Conservation (phyloP, 2,113 vertebrate species). For the Menidia beryllina region DNA sequence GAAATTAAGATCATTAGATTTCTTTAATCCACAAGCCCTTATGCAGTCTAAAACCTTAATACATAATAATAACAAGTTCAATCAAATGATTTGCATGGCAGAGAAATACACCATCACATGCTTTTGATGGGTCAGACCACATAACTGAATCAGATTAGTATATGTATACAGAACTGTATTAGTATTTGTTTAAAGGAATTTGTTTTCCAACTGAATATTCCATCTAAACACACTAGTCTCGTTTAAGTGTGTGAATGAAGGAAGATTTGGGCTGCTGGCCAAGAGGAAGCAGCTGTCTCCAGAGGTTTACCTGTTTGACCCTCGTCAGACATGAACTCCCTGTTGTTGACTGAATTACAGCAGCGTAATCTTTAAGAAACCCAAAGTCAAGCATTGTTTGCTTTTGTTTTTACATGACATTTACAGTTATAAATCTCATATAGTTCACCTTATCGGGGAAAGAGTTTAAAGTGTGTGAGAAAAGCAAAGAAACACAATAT, state of each 20-base stretch:
- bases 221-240: too few species aligned
- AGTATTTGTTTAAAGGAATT: too few species aligned
- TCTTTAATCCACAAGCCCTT: too few species aligned
- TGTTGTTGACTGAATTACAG: conserved; percentile 40
- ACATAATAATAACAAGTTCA: not conserved
- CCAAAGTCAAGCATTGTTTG: too few species aligned
- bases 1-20: too few species aligned
- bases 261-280: too few species aligned
- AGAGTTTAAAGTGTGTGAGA: too few species aligned
- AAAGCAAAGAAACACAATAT: not conserved
- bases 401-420: not conserved
- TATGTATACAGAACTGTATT: too few species aligned
- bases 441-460: too few species aligned
- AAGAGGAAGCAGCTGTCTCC: conserved; percentile 67
- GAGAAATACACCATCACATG: not conserved
- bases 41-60: not conserved
- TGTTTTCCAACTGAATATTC: too few species aligned
- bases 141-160: not conserved
- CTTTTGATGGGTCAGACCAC: not conserved
- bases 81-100: not conserved
- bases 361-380: too few species aligned
- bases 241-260: too few species aligned
- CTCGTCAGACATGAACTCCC: conserved; percentile 30
- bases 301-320: conserved; percentile 51
- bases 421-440: not conserved